These are phyloP conservation scores for Chalcosyrphus nemorum DNA, from an alignment of 2,888 invertebrate species.

Conservation along the genomic window DNA sequence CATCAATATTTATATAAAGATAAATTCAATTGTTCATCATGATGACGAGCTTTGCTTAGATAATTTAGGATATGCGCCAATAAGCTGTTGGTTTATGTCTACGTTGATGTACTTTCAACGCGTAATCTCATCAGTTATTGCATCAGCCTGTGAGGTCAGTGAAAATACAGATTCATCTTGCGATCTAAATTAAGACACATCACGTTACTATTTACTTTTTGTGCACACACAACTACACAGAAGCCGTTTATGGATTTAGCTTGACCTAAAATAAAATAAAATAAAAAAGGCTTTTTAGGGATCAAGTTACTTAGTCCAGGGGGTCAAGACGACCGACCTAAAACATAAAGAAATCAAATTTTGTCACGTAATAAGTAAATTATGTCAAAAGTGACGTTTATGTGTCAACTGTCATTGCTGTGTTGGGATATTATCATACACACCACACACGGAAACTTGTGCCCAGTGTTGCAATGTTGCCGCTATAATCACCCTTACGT, in stretches of 20 bases:
- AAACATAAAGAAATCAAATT: not conserved
- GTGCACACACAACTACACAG: not conserved
- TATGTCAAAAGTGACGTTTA: constrained; percentile 5
- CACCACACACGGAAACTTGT: not conserved
- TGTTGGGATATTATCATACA: not conserved
- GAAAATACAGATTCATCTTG: constrained; percentile 23
- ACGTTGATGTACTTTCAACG: constrained; percentile 1
- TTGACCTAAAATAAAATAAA: not conserved
- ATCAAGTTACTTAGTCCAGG: not conserved
- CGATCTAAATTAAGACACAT: constrained; percentile 41
- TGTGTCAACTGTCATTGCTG: constrained; percentile 17
- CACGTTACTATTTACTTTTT: not conserved
- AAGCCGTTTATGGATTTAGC: constrained; percentile 7
- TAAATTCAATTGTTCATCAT: constrained; percentile 24
- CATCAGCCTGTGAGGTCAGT: constrained; percentile 39
- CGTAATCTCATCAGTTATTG: constrained; percentile 29
- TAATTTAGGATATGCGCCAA: constrained; percentile 35
- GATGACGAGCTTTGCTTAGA: constrained; percentile 9
- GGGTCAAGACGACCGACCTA: no score
- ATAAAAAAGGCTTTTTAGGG: not conserved
- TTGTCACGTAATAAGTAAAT: not conserved
- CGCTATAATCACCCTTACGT: no score
- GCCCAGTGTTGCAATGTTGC: no score
- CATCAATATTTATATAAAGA: constrained; percentile 28
- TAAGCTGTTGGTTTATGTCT: constrained; percentile 21